phyloP scores from a whole-genome alignment of 2,797 vertebrate species.

The Steatocranus sp. region DNA sequence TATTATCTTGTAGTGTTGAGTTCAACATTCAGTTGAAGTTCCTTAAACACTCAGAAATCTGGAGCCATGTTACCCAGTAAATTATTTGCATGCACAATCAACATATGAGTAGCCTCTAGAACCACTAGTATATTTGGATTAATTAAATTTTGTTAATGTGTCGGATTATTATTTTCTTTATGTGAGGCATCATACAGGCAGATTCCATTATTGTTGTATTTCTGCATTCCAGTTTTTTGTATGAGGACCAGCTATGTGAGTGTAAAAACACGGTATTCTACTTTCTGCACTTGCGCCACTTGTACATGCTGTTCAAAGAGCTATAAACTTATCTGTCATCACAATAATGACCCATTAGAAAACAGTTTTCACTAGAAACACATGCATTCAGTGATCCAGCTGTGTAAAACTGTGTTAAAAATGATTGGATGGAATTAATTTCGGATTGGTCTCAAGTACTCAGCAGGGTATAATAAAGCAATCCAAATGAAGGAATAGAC shows the following conservation, averaged over 20 bases:
- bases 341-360: neutral
- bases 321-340: neutral
- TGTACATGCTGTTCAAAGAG: neutral
- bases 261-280: neutral
- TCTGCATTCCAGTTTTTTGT: neutral
- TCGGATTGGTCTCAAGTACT: neutral
- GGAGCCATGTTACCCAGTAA: neutral
- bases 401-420: neutral
- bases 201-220: neutral
- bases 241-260: neutral
- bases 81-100: neutral
- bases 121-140: neutral
- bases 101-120: neutral
- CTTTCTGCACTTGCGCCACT: neutral
- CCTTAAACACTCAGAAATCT: neutral
- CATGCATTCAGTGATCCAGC: neutral
- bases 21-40: neutral
- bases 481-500: neutral
- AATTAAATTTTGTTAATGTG: fast-evolving
- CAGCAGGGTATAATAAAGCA: neutral
- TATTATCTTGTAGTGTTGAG: neutral
- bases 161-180: neutral
- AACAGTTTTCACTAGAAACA: neutral
- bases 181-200: neutral
- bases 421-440: neutral